These are phyloP conservation scores for Drosophila anomalipes DNA, from an alignment of 2,888 invertebrate genomes.

Conservation along the genomic window DNA sequence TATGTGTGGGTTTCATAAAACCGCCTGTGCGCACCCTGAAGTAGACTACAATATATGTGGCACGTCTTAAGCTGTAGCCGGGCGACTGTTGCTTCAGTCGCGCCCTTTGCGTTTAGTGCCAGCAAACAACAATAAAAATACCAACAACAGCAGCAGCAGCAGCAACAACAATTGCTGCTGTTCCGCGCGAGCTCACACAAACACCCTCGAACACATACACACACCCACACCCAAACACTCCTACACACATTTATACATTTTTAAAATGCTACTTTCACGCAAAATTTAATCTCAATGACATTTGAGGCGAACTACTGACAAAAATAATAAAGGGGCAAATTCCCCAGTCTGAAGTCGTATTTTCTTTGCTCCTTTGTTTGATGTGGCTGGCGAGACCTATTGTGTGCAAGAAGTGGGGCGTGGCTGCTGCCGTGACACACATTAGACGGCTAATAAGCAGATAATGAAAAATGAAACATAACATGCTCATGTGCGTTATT, in stretches of 20 bases:
- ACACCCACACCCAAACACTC: slow-evolving; percentile 7
- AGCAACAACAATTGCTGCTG: slow-evolving; percentile 56
- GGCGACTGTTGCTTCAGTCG: slow-evolving; percentile 74
- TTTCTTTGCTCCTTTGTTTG: slow-evolving; percentile 18
- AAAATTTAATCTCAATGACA: slow-evolving; percentile 81
- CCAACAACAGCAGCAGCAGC: slow-evolving; percentile 42
- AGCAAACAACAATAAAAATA: slow-evolving; percentile 62
- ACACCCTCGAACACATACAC: slow-evolving; percentile 23
- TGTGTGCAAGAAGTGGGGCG: slow-evolving; percentile 19
- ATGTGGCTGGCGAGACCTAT: slow-evolving; percentile 5
- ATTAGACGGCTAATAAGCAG: slow-evolving; percentile 69
- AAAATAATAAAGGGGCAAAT: slow-evolving; percentile 32
- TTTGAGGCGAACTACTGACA: slow-evolving; percentile 71
- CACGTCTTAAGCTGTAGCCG: slow-evolving; percentile 64
- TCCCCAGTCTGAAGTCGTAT: slow-evolving; percentile 10
- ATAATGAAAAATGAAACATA: slow-evolving; percentile 58
- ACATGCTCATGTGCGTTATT: slow-evolving; percentile 38
- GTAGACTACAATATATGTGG: slow-evolving; percentile 66
- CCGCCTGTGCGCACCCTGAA: slow-evolving; percentile 42
- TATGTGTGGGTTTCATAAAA: slow-evolving; percentile 44
- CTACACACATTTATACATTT: slow-evolving; percentile 55
- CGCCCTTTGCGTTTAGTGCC: slow-evolving; percentile 75
- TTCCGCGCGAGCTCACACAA: slow-evolving; percentile 73
- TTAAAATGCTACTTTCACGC: slow-evolving; percentile 81
- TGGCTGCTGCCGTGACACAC: slow-evolving; percentile 39